Evolutionary conservation across 1,140 invertebrate species (phyloP).

Genomic region (Cotesia typhae): DNA sequence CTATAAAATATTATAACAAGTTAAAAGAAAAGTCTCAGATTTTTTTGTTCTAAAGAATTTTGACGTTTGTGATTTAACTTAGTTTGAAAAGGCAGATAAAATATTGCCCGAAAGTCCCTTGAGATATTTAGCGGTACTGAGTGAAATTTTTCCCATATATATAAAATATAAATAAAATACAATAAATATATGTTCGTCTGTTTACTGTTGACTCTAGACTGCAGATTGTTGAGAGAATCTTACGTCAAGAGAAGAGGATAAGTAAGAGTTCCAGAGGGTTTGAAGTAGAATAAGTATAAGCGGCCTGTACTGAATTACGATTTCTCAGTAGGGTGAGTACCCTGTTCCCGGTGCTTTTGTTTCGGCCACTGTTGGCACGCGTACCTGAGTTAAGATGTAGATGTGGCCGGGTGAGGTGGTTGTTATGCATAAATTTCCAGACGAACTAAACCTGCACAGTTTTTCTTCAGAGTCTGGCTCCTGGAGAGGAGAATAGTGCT

Average conservation of each 20-base stretch:
- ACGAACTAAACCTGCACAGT: constrained; percentile 13
- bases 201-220: no score
- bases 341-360: neutral
- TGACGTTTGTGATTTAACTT: no score
- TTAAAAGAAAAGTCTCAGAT: no score
- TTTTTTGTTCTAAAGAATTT: no score
- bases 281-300: constrained; percentile 2
- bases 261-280: constrained; percentile 5
- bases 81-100: no score
- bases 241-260: neutral
- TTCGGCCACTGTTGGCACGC: constrained; percentile 23
- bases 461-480: constrained; percentile 14
- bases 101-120: no score
- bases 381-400: constrained; percentile 9
- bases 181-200: neutral
- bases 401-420: constrained; percentile 12
- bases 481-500: neutral
- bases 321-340: constrained; percentile 1
- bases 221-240: neutral
- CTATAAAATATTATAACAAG: no score
- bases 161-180: neutral
- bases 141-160: neutral
- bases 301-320: constrained; percentile 17
- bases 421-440: constrained; percentile 35
- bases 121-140: neutral